Evolutionary conservation across 2,113 vertebrate species (phyloP).

Genomic region (Struthio camelus): DNA sequence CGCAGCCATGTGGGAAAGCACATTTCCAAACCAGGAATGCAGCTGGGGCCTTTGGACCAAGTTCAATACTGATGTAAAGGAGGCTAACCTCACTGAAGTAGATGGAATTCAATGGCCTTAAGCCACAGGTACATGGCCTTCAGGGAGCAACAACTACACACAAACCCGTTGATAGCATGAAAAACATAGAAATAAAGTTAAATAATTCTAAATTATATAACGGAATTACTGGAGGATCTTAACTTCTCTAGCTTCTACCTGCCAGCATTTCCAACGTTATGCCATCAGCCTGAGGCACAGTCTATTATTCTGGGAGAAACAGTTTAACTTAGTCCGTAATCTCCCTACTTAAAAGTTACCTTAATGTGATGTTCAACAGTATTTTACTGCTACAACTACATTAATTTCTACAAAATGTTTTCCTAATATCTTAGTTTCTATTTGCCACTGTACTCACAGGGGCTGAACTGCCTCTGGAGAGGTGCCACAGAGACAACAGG

Average conservation of each 20-base stretch:
- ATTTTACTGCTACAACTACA: not conserved
- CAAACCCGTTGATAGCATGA: not conserved
- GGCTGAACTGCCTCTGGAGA: not conserved
- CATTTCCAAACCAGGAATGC: not conserved
- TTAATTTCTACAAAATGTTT: not conserved
- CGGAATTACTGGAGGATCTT: not conserved
- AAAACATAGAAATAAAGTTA: not conserved
- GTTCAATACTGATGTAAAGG: not conserved
- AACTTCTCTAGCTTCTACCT: not conserved
- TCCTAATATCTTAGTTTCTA: not conserved
- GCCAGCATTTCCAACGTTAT: not conserved
- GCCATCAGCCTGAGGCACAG: not conserved
- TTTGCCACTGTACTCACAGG: not conserved
- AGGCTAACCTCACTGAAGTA: not conserved
- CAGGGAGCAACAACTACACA: not conserved
- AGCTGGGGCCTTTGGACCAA: not conserved
- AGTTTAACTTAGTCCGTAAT: not conserved
- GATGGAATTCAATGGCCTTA: not conserved
- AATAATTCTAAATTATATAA: not conserved
- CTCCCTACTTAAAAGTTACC: not conserved
- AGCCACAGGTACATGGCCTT: not conserved
- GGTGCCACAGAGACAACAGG: not conserved
- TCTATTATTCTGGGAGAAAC: not conserved
- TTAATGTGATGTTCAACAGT: not conserved
- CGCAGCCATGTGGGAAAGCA: not conserved